Evolutionary conservation across 1,140 invertebrate species (phyloP), one percentile per base, ranked within the genome.

Genomic region (Diprion similis): DNA sequence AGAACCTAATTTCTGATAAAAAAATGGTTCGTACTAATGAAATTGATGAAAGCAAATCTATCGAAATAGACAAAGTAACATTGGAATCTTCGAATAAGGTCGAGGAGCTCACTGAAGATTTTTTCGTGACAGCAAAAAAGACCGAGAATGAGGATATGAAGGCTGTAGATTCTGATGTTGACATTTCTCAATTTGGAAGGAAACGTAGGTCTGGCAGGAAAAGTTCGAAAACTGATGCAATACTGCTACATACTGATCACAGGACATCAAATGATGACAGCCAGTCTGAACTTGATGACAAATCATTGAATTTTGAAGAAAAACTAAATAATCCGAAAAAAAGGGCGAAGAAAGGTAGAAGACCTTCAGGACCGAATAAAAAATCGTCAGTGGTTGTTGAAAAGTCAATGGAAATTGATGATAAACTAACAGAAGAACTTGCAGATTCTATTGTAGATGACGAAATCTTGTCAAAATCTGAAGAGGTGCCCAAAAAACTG

Each of bases 151-250:
- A 68, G 8, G 37, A 68, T 45, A 73, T 70, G 17, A 84, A 82
- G 70, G 77, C 74, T 15, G 82, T 81, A 0, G 85, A 87, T 71
- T 82, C 83, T 1, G 84, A 86, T 71, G 78, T 77, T 0, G 85
- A 86, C 51, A 75, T 80, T 66, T 83, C 79, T 1, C 81, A 81
- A 66, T 82, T 78, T 17, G 82, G 82, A 8, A 78, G 84, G 65
- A 80, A 73, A 73, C 78, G 83, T 13, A 87, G 82, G 70, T 82
- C 83, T 0, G 85, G 84, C 65, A 87, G 81, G 47, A 84, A 79
- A 48, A 82, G 84, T 68, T 79, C 80, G 11, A 78, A 83, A 51
- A 81, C 85, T 1, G 79, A 81, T 59, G 76, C 81, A 71, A 82
- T 81, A 69, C n/a, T 80, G 11, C 79, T 79, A 46, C 83, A 80